phyloP scores from a whole-genome alignment of 2,797 vertebrate genomes.

The Xiphorhynchus erythropygius region DNA sequence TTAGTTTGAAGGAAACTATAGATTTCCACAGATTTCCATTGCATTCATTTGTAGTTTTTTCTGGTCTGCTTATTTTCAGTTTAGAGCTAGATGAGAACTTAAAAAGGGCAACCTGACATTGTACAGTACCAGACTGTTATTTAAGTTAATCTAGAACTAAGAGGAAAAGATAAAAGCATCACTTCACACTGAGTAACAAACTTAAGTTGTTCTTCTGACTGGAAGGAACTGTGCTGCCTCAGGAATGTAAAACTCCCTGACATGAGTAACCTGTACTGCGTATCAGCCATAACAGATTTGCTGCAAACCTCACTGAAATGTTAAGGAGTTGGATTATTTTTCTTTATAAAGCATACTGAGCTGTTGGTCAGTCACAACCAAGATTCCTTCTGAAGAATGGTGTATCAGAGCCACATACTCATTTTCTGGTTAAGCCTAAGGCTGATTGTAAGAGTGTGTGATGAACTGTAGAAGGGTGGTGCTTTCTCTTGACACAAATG shows the following conservation, averaged over 20 bases:
- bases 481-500: not conserved
- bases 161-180: not conserved
- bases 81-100: not conserved
- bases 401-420: not conserved
- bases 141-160: not conserved
- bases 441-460: not conserved
- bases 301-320: not conserved
- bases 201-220: not conserved
- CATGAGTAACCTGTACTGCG: not conserved
- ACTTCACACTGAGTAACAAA: not conserved
- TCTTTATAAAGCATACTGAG: not conserved
- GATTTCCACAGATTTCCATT: not conserved
- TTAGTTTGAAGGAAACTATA: not conserved
- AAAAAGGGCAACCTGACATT: not conserved
- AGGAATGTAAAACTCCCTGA: not conserved
- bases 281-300: not conserved
- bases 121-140: not conserved
- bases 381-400: not conserved
- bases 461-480: not conserved
- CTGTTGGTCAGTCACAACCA: not conserved
- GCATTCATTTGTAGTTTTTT: not conserved
- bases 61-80: not conserved
- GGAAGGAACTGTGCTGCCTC: not conserved
- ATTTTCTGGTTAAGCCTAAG: not conserved
- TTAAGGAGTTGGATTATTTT: not conserved